Evolutionary conservation across 2,797 vertebrate genomes (phyloP).

Genomic region (Poeciliopsis presidionis): DNA sequence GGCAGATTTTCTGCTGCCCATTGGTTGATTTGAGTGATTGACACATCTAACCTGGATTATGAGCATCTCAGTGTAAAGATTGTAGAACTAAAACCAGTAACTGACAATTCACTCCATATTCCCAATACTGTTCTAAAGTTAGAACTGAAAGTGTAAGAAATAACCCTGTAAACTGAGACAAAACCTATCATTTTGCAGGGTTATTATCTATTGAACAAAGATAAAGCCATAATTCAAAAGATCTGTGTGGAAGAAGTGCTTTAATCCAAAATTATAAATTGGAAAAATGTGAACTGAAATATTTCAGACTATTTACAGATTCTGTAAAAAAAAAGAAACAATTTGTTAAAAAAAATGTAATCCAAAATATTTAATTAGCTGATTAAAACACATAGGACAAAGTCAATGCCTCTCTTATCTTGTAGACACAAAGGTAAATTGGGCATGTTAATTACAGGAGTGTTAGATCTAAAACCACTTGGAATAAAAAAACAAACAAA

Average conservation of each 20-base stretch:
- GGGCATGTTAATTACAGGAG: background rate
- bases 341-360: background rate
- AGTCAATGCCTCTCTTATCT: background rate
- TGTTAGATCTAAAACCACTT: background rate
- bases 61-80: background rate
- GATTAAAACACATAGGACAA: background rate
- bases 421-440: background rate
- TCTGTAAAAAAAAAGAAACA: background rate
- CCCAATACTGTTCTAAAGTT: background rate
- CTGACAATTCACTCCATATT: background rate
- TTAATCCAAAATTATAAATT: no score
- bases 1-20: no score
- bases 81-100: background rate
- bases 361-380: background rate
- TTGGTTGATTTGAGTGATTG: no score
- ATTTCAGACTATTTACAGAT: background rate
- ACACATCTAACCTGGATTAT: no score
- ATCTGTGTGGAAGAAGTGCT: background rate
- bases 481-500: background rate
- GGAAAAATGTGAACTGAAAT: no score
- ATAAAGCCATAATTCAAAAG: background rate
- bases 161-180: background rate
- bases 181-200: background rate
- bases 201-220: background rate
- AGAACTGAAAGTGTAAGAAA: background rate